Base-by-base conservation (phyloP, 2,113 vertebrate species). In the Sitta europaea region DNA sequence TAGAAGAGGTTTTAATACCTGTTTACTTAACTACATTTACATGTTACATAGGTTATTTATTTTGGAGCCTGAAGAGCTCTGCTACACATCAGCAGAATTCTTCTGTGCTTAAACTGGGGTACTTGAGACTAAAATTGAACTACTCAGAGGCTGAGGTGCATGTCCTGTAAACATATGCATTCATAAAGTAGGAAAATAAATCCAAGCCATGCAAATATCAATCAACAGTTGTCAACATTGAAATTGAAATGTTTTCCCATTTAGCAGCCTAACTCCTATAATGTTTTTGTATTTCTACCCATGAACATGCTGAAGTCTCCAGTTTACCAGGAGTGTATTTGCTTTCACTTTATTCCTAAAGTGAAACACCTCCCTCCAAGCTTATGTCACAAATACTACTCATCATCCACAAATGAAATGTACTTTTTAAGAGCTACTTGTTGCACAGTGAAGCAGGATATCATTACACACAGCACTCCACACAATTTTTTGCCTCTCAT, bases 181-280 rank as follows among this genome's bases (percentile, higher is more conserved):
- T 45, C 25, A 53, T 11, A 9, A 87, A 27, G 43, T 1, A 33
- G 20, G 14, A 55, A 91, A 92, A 15, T 50, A 82, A 85, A 93
- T 76, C 57, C 59, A 93, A 38, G 77, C 6, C 42, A 38, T 61
- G 19, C 42, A 97, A 85, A 62, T 85, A 61, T 20, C 68, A 86
- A 50, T 9, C 35, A 54, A 45, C 58, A 72, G 53, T 12, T 63
- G 25, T 62, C 53, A 67, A 67, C 66, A 94, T 57, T 94, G 92
- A 96, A 97, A 95, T 95, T 35, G 94, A 97, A 92, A 91, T 48
- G 28, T 77, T 84, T 96, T 96, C 93, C 86, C 72, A 58, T 25
- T 90, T 95, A 67, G n/a, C 48, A 91, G 48, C 16, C n/a, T 42
- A 53, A 75, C 4, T 67, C 22, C 14, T 57, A 29, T 9, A 5